A percentile compares a stretch with the other conserved stretches of the same genome.
Evolutionary conservation across 2,797 vertebrate genomes (phyloP).

Genomic region (Apodemus agrarius): DNA sequence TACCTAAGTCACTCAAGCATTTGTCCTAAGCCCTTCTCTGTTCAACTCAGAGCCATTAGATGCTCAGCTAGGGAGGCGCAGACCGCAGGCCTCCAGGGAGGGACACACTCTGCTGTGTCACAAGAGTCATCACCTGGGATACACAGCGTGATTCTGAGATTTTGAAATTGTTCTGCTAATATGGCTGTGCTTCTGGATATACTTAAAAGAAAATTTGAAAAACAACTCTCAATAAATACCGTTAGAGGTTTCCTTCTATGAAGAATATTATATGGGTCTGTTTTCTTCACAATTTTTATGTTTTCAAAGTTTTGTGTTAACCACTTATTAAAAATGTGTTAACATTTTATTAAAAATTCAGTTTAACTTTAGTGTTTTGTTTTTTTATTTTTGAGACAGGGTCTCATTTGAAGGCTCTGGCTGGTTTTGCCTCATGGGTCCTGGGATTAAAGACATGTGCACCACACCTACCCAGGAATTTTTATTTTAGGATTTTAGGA

Average conservation of each 20-base stretch:
- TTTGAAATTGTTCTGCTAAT: conserved; percentile 21
- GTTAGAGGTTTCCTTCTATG: conserved; percentile 51
- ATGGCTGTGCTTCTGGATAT: background rate
- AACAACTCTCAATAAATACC: conserved; percentile 49
- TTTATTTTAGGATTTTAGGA: conserved; percentile 34
- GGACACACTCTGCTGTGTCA: background rate
- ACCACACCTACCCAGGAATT: background rate
- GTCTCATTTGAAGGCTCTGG: background rate
- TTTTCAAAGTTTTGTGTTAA: conserved; percentile 46
- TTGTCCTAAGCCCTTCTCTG: background rate
- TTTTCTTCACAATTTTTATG: conserved; percentile 46
- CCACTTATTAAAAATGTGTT: too few species aligned
- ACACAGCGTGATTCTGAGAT: background rate
- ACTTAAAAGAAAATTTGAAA: conserved; percentile 54
- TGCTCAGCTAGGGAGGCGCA: conserved; percentile 14
- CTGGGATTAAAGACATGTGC: background rate
- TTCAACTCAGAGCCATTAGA: conserved; percentile 11
- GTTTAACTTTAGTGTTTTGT: background rate
- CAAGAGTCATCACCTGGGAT: background rate
- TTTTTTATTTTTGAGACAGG: background rate
- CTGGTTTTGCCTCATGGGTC: background rate
- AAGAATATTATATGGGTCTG: conserved; percentile 29
- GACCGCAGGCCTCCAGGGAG: conserved; percentile 1
- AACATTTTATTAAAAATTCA: background rate
- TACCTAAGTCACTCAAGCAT: conserved; percentile 2